These are phyloP conservation scores for Nylanderia fulva DNA, from an alignment of 1,140 invertebrate species.

Conservation along the genomic window DNA sequence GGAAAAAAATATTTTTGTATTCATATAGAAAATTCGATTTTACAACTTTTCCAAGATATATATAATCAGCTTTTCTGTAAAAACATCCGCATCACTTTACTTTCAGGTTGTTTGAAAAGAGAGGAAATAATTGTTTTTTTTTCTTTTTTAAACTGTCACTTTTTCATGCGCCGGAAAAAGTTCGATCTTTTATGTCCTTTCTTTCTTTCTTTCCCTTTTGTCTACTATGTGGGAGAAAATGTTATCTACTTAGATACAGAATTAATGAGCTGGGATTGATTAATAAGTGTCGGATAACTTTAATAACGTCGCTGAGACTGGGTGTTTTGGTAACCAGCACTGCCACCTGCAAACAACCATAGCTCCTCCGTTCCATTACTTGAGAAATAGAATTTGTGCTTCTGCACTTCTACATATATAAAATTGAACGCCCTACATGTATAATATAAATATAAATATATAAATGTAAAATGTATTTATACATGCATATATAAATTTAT, in stretches of 20 bases:
- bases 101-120: slow-evolving; percentile 11
- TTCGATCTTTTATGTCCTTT: background rate
- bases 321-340: slow-evolving; percentile 82
- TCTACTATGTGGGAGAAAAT: slow-evolving; percentile 47
- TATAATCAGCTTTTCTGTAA: background rate
- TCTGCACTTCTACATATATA: slow-evolving; percentile 66
- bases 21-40: background rate
- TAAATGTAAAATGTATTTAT: no score
- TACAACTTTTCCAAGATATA: background rate
- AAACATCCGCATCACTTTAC: background rate
- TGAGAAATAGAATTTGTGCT: slow-evolving; percentile 63
- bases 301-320: slow-evolving; percentile 80
- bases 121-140: background rate
- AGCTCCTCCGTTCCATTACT: slow-evolving; percentile 78
- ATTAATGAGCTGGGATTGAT: slow-evolving; percentile 66
- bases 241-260: slow-evolving; percentile 64
- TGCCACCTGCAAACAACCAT: slow-evolving; percentile 82
- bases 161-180: background rate
- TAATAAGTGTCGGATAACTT: slow-evolving; percentile 65
- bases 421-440: slow-evolving; percentile 43
- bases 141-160: background rate
- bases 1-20: background rate
- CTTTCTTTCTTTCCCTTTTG: background rate
- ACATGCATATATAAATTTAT: no score
- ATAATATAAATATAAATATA: slow-evolving; percentile 32